Evolutionary conservation across 2,113 vertebrate species (phyloP).

Genomic region (Setophaga kirtlandii): DNA sequence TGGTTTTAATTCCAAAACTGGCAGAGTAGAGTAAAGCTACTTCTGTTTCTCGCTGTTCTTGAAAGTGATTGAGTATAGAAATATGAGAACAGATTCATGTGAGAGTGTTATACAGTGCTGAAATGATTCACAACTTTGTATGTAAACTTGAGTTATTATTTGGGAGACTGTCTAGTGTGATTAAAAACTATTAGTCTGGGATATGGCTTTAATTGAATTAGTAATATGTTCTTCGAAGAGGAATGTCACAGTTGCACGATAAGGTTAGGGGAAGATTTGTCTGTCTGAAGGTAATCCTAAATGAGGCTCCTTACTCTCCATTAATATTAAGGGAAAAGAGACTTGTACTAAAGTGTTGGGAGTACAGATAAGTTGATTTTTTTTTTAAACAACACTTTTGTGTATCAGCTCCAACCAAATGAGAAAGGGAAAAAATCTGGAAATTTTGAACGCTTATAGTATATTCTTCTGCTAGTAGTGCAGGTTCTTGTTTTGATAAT

Average conservation of each 20-base stretch:
- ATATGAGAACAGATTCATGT: background rate
- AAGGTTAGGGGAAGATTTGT: background rate
- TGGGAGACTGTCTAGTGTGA: background rate
- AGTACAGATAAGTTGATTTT: background rate
- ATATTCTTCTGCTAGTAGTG: background rate
- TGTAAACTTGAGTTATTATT: background rate
- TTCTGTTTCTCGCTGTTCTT: background rate
- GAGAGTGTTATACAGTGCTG: background rate
- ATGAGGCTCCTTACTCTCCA: background rate
- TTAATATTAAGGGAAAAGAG: background rate
- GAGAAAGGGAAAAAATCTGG: background rate
- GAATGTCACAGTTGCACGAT: background rate
- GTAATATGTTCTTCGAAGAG: background rate
- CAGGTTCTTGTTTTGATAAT: slow-evolving; percentile 17
- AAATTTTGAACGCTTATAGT: background rate
- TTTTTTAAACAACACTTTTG: background rate
- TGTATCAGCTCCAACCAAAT: background rate
- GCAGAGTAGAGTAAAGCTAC: background rate
- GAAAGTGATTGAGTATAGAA: background rate
- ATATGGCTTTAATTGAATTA: slow-evolving; percentile 23
- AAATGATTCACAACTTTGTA: background rate
- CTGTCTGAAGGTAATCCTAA: background rate
- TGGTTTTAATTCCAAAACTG: background rate
- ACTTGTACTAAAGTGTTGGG: background rate
- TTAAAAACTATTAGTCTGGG: background rate